phyloP scores from a whole-genome alignment of 2,113 vertebrate species.

The Megaceryle maxima region DNA sequence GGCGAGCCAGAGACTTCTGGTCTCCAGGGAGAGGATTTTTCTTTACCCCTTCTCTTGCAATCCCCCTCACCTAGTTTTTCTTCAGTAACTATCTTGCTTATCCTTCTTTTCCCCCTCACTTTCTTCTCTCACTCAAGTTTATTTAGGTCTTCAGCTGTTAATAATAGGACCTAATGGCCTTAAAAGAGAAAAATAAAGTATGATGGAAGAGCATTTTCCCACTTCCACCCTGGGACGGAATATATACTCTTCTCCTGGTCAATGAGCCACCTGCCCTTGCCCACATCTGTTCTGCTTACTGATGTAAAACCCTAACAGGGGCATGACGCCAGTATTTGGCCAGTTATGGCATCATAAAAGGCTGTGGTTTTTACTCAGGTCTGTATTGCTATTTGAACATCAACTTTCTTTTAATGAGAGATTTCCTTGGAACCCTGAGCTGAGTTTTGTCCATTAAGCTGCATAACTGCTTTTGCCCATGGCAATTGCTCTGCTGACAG shows the following conservation, averaged over 20 bases:
- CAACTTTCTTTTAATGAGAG: not conserved
- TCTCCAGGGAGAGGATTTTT: not conserved
- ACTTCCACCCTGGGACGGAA: not conserved
- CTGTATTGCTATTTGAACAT: not conserved
- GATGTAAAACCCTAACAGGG: not conserved
- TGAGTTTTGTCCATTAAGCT: not conserved
- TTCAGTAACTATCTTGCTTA: not conserved
- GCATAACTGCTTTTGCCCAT: not conserved
- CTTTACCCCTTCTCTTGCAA: not conserved
- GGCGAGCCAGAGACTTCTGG: not conserved
- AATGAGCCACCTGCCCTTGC: not conserved
- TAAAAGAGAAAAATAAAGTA: not conserved
- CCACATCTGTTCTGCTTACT: not conserved
- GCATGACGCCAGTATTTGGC: not conserved
- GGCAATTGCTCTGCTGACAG: not conserved
- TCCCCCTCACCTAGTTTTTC: not conserved
- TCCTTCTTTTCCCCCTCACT: not conserved
- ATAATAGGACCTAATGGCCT: not conserved
- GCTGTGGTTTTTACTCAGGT: not conserved
- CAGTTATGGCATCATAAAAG: not conserved
- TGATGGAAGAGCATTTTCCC: not conserved
- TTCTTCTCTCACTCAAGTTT: not conserved
- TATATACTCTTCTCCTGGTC: not conserved
- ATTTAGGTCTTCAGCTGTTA: not conserved
- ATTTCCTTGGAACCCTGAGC: not conserved